These are phyloP conservation scores for Intellagama lesueurii DNA, from an alignment of 2,797 vertebrate genomes.

Conservation along the genomic window DNA sequence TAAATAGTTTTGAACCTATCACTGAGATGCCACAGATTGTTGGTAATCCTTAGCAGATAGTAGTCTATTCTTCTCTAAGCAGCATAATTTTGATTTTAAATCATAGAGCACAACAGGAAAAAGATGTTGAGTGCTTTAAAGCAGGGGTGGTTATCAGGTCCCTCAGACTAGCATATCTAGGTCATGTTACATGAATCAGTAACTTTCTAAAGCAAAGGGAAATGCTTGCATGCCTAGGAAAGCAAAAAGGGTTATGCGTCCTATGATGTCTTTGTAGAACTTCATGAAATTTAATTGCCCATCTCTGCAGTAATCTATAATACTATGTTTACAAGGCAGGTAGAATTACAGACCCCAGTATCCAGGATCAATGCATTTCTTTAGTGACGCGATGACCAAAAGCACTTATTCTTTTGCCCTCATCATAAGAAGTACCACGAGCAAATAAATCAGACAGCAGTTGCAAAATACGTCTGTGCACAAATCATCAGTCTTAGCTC, in stretches of 20 bases:
- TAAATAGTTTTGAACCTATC: too few relatives aligned
- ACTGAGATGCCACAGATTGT: neutral
- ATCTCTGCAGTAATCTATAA: neutral
- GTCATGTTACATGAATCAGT: neutral
- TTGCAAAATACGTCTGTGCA: neutral
- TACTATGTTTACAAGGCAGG: neutral
- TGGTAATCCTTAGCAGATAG: neutral
- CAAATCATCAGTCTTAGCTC: neutral
- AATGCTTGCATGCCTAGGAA: neutral
- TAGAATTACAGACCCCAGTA: neutral
- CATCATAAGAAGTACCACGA: neutral
- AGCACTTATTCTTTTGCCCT: conserved; percentile 14
- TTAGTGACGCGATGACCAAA: neutral
- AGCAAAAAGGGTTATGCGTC: neutral
- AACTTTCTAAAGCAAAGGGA: neutral
- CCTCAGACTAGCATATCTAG: neutral
- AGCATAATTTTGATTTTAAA: neutral
- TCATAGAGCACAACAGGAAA: neutral
- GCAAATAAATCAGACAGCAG: conserved; percentile 13
- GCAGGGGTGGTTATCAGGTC: neutral
- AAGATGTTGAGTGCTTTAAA: neutral
- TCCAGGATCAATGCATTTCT: conserved; percentile 5
- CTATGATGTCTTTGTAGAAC: neutral
- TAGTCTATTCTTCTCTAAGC: neutral
- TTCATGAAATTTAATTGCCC: conserved; percentile 2